These are phyloP conservation scores for Eudyptes chrysolophus DNA, from an alignment of 2,113 vertebrate genomes.

Conservation along the genomic window DNA sequence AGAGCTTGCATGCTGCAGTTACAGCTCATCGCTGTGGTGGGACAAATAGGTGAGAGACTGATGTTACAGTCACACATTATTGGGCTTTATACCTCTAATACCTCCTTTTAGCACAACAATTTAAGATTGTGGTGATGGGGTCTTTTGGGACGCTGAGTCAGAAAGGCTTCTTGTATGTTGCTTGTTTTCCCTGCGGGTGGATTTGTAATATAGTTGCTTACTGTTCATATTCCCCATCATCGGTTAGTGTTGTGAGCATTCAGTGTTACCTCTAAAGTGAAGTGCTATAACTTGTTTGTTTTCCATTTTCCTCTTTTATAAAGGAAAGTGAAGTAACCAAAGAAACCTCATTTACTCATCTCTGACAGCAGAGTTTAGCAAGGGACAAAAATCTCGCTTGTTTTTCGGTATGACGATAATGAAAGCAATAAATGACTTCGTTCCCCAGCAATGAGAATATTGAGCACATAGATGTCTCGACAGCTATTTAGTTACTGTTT, in stretches of 20 bases:
- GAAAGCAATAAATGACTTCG: background rate
- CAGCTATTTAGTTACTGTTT: background rate
- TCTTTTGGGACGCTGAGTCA: background rate
- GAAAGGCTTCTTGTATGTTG: background rate
- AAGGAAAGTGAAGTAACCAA: background rate
- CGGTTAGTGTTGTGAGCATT: fast-evolving
- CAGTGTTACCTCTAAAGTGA: background rate
- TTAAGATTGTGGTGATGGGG: background rate
- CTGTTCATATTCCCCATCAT: background rate
- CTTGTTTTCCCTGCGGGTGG: fast-evolving
- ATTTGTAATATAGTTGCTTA: background rate
- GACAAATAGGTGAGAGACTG: background rate
- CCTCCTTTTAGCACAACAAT: background rate
- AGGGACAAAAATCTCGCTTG: background rate
- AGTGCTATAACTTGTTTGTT: background rate
- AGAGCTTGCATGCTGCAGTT: fast-evolving
- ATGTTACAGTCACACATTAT: background rate
- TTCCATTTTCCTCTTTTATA: background rate
- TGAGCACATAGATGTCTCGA: background rate
- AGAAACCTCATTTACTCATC: background rate
- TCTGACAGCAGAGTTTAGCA: background rate
- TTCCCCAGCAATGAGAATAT: background rate
- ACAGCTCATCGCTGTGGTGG: background rate
- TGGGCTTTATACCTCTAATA: background rate
- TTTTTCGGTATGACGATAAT: background rate